Percentiles rank a stretch among this genome's conserved stretches.
Conservation (phyloP, 2,797 vertebrate species). For the Darevskia nairensis region DNA sequence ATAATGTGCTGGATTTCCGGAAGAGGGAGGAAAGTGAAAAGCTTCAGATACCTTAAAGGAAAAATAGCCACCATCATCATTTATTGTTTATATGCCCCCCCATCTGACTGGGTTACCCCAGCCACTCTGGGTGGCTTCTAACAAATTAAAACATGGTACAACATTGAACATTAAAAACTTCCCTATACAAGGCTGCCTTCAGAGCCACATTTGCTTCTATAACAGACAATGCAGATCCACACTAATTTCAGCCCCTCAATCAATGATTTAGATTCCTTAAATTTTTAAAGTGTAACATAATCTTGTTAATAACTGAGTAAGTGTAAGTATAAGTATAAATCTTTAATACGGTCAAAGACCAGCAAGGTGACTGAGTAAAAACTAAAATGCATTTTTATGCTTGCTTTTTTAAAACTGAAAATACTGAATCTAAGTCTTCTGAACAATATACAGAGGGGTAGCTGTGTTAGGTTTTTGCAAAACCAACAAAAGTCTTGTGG, state of each 20-base stretch:
- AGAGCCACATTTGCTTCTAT: neutral
- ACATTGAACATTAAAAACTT: too few species aligned
- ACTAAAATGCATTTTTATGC: neutral
- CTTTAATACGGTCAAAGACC: too few species aligned
- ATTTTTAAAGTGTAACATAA: neutral
- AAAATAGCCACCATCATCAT: neutral
- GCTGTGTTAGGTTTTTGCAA: too few species aligned
- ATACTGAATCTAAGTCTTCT: neutral
- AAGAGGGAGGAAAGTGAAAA: constrained; percentile 94
- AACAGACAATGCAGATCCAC: neutral
- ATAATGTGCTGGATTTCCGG: constrained; percentile 90
- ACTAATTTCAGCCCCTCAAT: neutral
- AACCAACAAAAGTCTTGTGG: too few species aligned
- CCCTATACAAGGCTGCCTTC: neutral
- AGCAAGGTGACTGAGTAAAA: neutral
- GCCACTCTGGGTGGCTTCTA: too few species aligned
- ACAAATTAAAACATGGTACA: too few species aligned
- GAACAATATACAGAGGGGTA: neutral
- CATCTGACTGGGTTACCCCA: too few species aligned
- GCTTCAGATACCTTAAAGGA: constrained; percentile 86
- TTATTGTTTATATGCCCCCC: too few species aligned
- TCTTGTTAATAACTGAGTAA: neutral
- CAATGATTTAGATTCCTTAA: too few species aligned
- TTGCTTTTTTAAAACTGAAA: neutral
- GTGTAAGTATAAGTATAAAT: too few species aligned